phyloP scores from a whole-genome alignment of 1,140 invertebrate genomes.

The Apis dorsata region DNA sequence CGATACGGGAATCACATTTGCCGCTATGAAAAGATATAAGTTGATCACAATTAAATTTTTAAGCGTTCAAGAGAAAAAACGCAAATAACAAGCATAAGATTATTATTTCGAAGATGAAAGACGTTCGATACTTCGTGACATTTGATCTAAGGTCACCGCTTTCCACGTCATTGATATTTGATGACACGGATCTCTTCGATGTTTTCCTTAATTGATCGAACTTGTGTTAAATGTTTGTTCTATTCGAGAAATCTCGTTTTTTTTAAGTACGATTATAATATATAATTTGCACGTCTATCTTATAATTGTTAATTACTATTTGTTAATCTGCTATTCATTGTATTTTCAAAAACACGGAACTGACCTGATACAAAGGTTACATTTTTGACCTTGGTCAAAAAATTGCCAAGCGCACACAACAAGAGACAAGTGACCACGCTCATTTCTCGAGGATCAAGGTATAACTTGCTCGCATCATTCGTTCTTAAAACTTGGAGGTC shows the following conservation, averaged over 20 bases:
- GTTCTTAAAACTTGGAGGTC: conserved; percentile 65
- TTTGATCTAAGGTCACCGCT: conserved; percentile 57
- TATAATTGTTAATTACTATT: neutral
- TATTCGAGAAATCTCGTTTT: neutral
- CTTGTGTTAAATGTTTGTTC: neutral
- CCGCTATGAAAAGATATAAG: fast-evolving
- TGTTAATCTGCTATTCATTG: neutral
- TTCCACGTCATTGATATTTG: conserved; percentile 35
- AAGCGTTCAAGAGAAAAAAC: conserved; percentile 61
- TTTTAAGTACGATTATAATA: neutral
- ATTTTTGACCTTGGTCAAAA: conserved; percentile 33
- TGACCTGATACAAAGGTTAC: conserved; percentile 21
- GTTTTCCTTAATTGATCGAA: conserved; percentile 38
- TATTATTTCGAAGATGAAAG: conserved; percentile 39
- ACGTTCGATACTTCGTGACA: conserved; percentile 59
- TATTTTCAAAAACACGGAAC: conserved; percentile 15
- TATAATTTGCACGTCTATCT: fast-evolving
- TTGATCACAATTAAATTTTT: conserved; percentile 36
- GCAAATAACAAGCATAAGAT: conserved; percentile 41
- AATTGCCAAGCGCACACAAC: conserved; percentile 6
- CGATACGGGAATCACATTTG: neutral
- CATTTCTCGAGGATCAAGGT: conserved; percentile 30
- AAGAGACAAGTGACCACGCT: neutral
- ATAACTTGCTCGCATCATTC: conserved; percentile 66
- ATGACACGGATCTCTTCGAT: conserved; percentile 20